Percentiles rank a stretch among this genome's conserved stretches.
These are phyloP conservation scores for Hystrix brachyura DNA, from an alignment of 2,113 vertebrate genomes.

Conservation along the genomic window DNA sequence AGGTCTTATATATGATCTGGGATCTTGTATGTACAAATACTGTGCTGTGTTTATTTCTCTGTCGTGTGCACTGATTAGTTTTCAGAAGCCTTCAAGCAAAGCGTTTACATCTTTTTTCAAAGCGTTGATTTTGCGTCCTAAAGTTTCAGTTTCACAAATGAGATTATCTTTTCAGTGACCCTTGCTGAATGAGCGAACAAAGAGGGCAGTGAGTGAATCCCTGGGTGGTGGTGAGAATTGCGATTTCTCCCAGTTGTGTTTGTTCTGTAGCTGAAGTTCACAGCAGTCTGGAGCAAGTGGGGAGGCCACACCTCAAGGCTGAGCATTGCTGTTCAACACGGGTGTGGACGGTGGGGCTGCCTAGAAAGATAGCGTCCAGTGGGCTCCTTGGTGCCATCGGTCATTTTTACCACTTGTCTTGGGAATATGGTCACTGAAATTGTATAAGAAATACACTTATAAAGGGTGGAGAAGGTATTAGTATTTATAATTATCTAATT, in stretches of 20 bases:
- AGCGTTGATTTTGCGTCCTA: background rate
- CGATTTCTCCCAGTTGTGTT: background rate
- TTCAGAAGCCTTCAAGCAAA: constrained; percentile 4
- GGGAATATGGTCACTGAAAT: background rate
- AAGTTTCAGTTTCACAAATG: background rate
- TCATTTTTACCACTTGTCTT: background rate
- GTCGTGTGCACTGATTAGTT: background rate
- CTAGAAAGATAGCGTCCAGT: background rate
- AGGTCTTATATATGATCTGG: background rate
- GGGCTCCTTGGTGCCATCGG: background rate
- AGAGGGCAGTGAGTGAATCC: background rate
- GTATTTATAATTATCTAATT: constrained; percentile 38
- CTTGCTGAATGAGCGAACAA: background rate
- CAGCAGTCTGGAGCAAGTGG: background rate
- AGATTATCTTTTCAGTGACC: background rate
- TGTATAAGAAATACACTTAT: background rate
- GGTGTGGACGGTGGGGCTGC: background rate
- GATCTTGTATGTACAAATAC: background rate
- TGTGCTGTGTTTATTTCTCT: background rate
- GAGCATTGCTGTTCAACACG: background rate
- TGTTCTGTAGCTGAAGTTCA: background rate
- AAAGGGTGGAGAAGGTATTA: background rate
- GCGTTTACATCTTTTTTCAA: constrained; percentile 10
- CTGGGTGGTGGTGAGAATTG: background rate
- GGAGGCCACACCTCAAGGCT: background rate